These are phyloP conservation scores for Triops longicaudatus DNA, from an alignment of 1,140 invertebrate genomes.

Conservation along the genomic window DNA sequence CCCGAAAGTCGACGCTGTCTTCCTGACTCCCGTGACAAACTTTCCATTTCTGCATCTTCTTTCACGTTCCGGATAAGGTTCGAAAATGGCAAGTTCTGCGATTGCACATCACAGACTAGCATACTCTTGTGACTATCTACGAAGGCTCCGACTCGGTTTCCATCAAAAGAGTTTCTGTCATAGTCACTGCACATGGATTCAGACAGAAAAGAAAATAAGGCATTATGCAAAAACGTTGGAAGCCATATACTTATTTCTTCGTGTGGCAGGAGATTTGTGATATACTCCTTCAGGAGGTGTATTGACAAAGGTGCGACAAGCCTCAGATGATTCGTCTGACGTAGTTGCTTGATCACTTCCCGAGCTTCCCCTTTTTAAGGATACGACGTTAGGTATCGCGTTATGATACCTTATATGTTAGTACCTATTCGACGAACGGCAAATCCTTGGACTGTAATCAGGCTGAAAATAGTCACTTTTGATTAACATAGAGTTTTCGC, in stretches of 20 bases:
- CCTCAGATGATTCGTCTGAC: constrained; percentile 25
- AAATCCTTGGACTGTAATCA: constrained; percentile 57
- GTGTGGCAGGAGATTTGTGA: neutral
- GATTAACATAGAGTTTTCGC: constrained; percentile 62
- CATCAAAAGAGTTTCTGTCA: constrained; percentile 50
- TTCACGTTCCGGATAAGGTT: constrained; percentile 26
- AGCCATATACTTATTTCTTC: neutral
- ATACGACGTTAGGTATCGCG: neutral
- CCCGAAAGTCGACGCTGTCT: constrained; percentile 20
- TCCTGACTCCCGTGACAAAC: constrained; percentile 18
- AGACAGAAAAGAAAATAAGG: neutral
- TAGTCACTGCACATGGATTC: constrained; percentile 43
- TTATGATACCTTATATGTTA: neutral
- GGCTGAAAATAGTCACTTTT: constrained; percentile 84
- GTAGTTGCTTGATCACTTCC: constrained; percentile 25
- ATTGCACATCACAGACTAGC: constrained; percentile 56
- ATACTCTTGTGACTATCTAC: constrained; percentile 45
- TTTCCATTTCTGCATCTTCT: constrained; percentile 17
- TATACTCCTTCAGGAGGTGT: constrained; percentile 20
- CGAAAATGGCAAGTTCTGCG: constrained; percentile 50
- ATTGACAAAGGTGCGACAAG: constrained; percentile 25
- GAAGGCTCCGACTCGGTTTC: constrained; percentile 60
- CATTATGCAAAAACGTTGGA: neutral
- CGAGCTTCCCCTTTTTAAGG: constrained; percentile 18
- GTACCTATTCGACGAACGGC: constrained; percentile 21